Conservation (phyloP, 2,888 invertebrate genomes). For the Rugalucina vietnamica region DNA sequence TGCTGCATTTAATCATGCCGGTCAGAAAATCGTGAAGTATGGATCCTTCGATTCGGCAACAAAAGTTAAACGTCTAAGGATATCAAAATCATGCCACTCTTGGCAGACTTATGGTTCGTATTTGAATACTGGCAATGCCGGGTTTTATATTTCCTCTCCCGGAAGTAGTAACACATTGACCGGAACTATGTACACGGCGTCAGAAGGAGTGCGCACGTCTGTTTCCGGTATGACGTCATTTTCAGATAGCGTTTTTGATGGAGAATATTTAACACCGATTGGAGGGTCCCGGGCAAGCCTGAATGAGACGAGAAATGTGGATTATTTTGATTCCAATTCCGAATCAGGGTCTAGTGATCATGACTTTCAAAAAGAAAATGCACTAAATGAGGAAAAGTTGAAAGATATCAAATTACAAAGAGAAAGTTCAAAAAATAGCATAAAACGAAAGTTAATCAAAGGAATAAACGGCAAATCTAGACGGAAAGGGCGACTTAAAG, state of each 20-base stretch:
- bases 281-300: conserved; percentile 28
- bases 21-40: background rate
- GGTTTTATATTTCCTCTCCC: conserved; percentile 35
- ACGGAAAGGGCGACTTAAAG: background rate
- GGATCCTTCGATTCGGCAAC: background rate
- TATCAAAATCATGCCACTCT: background rate
- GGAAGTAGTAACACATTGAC: conserved; percentile 52
- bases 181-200: conserved; percentile 59
- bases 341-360: conserved; percentile 11
- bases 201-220: conserved; percentile 50
- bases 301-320: background rate
- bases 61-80: background rate
- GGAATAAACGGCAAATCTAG: background rate
- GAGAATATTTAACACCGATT: conserved; percentile 42
- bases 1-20: background rate
- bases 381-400: conserved; percentile 45
- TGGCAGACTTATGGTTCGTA: background rate
- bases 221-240: conserved; percentile 49
- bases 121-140: background rate
- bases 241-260: conserved; percentile 30
- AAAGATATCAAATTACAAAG: conserved; percentile 22
- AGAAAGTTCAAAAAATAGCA: conserved; percentile 21
- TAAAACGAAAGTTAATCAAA: conserved; percentile 34
- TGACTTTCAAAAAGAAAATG: conserved; percentile 42
- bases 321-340: conserved; percentile 36